Conservation (phyloP, 2,797 vertebrate genomes). For the Pelodytes ibericus region DNA sequence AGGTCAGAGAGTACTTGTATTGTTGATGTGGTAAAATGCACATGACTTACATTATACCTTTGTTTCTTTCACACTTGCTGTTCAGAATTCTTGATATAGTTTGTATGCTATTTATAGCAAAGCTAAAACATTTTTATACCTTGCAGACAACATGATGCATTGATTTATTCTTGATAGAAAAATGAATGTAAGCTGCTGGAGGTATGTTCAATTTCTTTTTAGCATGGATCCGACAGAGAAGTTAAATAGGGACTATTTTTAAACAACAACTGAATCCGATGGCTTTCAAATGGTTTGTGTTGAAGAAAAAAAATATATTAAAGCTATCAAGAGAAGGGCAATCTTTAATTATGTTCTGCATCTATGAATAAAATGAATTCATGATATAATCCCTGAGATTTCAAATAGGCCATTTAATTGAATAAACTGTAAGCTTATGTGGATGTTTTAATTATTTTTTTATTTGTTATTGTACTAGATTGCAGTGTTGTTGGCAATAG, state of each 20-base stretch:
- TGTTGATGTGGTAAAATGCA: no score
- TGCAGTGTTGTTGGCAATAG: no score
- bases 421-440: no score
- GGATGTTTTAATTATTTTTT: no score
- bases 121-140: constrained; percentile 16
- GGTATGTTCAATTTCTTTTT: constrained; percentile 25
- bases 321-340: not conserved
- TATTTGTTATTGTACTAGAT: no score
- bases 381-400: no score
- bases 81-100: not conserved
- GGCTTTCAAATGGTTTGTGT: not conserved
- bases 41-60: not conserved
- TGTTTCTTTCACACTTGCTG: not conserved
- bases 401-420: no score
- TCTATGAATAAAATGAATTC: no score
- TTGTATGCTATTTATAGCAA: constrained; percentile 18
- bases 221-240: constrained; percentile 8
- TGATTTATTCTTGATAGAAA: constrained; percentile 21
- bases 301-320: not conserved
- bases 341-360: not conserved
- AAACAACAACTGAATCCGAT: not conserved
- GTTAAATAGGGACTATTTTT: constrained; percentile 19
- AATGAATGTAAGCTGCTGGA: constrained; percentile 22
- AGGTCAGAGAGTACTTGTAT: no score
- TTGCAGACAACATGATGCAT: constrained; percentile 24